A percentile compares a stretch with the other conserved stretches of the same genome.
Conservation (phyloP, 35 echinoderm and acorn worm genomes). For the Lytechinus variegatus region DNA sequence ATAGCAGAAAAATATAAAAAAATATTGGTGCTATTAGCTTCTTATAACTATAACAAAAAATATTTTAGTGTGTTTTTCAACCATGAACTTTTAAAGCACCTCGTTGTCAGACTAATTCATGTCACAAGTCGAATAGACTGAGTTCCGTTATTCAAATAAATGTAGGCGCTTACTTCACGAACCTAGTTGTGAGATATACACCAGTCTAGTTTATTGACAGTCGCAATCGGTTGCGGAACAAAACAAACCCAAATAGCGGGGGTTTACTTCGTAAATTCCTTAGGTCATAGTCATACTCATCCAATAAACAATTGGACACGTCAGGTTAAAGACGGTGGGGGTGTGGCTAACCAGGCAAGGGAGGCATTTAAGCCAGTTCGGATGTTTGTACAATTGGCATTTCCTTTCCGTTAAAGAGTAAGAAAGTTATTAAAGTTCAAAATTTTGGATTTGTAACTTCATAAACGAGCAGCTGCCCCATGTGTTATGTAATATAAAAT, state of each 20-base stretch:
- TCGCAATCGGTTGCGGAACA: background rate
- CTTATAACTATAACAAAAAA: too few relatives aligned
- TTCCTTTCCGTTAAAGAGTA: too few relatives aligned
- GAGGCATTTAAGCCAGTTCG: too few relatives aligned
- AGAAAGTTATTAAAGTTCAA: too few relatives aligned
- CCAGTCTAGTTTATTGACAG: background rate
- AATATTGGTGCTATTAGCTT: too few relatives aligned
- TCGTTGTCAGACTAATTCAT: background rate
- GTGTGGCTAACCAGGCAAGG: too few relatives aligned
- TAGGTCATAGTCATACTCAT: background rate
- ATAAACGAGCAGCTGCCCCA: too few relatives aligned
- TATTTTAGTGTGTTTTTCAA: background rate
- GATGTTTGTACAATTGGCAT: too few relatives aligned
- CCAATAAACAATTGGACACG: background rate
- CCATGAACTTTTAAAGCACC: background rate
- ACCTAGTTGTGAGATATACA: background rate
- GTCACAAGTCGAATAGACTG: background rate
- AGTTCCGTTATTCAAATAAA: background rate
- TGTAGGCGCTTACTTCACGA: background rate
- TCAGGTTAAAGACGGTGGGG: background rate
- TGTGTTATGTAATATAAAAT: too few relatives aligned
- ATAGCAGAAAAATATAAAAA: too few relatives aligned
- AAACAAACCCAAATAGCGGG: slow-evolving; percentile 9
- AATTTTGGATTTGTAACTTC: too few relatives aligned
- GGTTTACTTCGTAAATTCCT: slow-evolving; percentile 3